phyloP scores from a whole-genome alignment of 2,888 invertebrate species.

The Dexiosoma caninum region DNA sequence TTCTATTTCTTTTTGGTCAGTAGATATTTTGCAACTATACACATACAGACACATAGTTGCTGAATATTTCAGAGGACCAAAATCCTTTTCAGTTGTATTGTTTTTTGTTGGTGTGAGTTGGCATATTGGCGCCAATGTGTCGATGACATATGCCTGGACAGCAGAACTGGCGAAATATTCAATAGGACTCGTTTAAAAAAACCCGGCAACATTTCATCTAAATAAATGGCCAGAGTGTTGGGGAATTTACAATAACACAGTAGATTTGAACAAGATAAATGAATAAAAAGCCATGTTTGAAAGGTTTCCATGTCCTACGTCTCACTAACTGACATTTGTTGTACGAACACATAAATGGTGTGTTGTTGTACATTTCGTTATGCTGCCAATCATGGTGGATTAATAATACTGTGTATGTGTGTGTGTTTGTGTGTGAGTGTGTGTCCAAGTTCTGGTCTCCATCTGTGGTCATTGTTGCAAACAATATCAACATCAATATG shows the following conservation, averaged over 20 bases:
- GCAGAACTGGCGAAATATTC: constrained; percentile 34
- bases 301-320: constrained; percentile 50
- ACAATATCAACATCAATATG: constrained; percentile 64
- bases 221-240: constrained; percentile 5
- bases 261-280: constrained; percentile 63
- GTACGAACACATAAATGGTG: constrained; percentile 57
- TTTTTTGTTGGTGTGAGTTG: neutral
- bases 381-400: constrained; percentile 75
- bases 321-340: constrained; percentile 42
- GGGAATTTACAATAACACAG: constrained; percentile 42
- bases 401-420: constrained; percentile 66
- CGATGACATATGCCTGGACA: constrained; percentile 57
- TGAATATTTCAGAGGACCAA: too few relatives aligned
- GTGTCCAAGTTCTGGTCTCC: constrained; percentile 47
- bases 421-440: neutral
- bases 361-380: constrained; percentile 72
- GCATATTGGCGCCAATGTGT: constrained; percentile 59
- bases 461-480: constrained; percentile 63
- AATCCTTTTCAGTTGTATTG: constrained; percentile 15
- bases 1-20: constrained; percentile 42
- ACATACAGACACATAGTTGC: neutral
- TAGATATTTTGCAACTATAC: constrained; percentile 8
- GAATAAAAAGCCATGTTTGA: constrained; percentile 64
- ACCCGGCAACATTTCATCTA: constrained; percentile 7
- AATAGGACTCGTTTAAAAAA: constrained; percentile 40